These are phyloP conservation scores for Magallana nippona DNA, from an alignment of 2,888 invertebrate genomes.

Conservation along the genomic window DNA sequence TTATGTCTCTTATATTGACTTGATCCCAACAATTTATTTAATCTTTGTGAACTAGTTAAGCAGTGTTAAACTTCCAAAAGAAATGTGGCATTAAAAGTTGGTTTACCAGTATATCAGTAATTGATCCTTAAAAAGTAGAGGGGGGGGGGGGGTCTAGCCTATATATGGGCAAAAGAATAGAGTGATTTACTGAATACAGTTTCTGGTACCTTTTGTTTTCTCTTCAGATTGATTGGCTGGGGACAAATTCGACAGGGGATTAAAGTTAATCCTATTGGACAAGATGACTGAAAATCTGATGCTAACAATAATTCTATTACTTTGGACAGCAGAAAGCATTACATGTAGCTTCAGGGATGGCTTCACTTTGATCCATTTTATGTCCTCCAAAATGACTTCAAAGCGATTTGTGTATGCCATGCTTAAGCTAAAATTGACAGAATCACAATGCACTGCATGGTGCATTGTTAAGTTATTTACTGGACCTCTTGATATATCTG, in stretches of 20 bases:
- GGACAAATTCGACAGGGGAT: slow-evolving; percentile 98
- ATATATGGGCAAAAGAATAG: too few species aligned
- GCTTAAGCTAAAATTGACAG: not conserved
- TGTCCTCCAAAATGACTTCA: not conserved
- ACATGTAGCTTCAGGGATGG: not conserved
- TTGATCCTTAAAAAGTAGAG: too few species aligned
- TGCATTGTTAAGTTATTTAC: slow-evolving; percentile 32
- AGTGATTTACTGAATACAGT: too few species aligned
- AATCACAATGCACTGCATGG: not conserved
- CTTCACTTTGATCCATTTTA: not conserved
- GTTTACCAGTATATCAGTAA: too few species aligned
- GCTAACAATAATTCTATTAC: not conserved
- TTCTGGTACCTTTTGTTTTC: too few species aligned
- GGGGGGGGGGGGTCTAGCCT: too few species aligned
- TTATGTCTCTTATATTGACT: too few species aligned
- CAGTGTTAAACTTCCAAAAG: too few species aligned
- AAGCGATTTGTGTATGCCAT: not conserved
- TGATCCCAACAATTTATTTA: too few species aligned
- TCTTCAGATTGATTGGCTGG: slow-evolving; percentile 96
- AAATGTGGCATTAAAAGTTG: too few species aligned
- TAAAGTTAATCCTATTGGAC: slow-evolving; percentile 89
- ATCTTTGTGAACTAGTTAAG: too few species aligned
- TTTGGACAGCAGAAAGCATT: too few species aligned
- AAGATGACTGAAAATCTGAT: slow-evolving; percentile 40
- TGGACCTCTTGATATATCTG: not conserved